Evolutionary conservation across 1,140 invertebrate genomes (phyloP).

Genomic region (Chrysomallon squamiferum): DNA sequence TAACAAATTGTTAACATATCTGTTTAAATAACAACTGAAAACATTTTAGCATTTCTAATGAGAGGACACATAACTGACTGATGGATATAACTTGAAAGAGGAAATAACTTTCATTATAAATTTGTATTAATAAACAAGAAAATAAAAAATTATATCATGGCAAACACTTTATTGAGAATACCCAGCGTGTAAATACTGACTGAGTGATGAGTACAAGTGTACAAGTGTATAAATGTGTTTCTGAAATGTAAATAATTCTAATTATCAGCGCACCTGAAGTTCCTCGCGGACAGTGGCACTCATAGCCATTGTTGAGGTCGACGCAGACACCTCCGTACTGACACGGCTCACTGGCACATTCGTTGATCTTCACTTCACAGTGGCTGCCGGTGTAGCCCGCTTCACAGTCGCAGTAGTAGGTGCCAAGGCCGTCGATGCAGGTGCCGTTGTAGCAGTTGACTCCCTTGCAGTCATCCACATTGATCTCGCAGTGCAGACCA

Average conservation of each 20-base stretch:
- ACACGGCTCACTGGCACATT: slow-evolving; percentile 90
- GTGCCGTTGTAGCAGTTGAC: slow-evolving; percentile 13
- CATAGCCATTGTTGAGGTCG: slow-evolving; percentile 49
- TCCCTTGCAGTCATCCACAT: slow-evolving; percentile 20
- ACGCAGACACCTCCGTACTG: slow-evolving; percentile 37
- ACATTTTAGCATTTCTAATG: too few species aligned
- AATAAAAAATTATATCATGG: too few species aligned
- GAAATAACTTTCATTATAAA: too few species aligned
- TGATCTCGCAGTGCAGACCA: slow-evolving; percentile 17
- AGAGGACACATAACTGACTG: too few species aligned
- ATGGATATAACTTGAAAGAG: too few species aligned
- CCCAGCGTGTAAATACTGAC: too few species aligned
- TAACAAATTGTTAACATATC: too few species aligned
- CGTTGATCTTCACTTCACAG: slow-evolving; percentile 48
- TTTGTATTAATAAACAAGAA: too few species aligned
- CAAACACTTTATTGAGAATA: too few species aligned
- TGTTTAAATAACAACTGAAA: too few species aligned
- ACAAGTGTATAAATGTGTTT: too few species aligned
- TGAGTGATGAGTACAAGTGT: too few species aligned
- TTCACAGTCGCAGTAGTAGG: slow-evolving; percentile 80
- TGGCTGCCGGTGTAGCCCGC: slow-evolving; percentile 68
- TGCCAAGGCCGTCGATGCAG: slow-evolving; percentile 19
- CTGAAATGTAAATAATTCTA: slow-evolving; percentile 13
- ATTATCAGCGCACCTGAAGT: slow-evolving; percentile 73
- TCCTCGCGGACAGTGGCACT: slow-evolving; percentile 78